phyloP scores from a whole-genome alignment of 2,888 invertebrate genomes.

The Cheilosia vulpina region DNA sequence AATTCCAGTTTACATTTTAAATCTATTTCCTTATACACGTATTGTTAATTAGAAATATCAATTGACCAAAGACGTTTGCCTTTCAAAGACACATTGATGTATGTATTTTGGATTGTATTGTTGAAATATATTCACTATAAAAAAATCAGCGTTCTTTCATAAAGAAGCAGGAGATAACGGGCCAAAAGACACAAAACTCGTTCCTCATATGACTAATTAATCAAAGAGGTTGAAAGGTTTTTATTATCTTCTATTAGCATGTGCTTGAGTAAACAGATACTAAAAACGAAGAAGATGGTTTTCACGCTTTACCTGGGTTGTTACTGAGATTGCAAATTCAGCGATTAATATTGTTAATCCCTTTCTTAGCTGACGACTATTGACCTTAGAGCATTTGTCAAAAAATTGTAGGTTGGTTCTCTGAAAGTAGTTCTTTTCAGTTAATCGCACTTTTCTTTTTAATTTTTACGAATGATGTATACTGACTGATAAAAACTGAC shows the following conservation, averaged over 20 bases:
- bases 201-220: constrained; percentile 7
- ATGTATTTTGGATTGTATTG: constrained; percentile 18
- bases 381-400: constrained; percentile 12
- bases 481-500: too few relatives aligned
- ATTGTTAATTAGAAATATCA: too few relatives aligned
- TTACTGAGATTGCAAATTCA: not conserved
- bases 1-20: too few relatives aligned
- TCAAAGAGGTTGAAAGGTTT: not conserved
- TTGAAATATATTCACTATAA: not conserved
- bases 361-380: not conserved
- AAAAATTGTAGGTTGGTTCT: not conserved
- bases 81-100: constrained; percentile 30
- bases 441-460: constrained; percentile 10
- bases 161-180: not conserved
- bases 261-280: not conserved
- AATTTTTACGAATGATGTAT: not conserved
- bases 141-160: not conserved
- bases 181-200: not conserved
- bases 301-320: constrained; percentile 26
- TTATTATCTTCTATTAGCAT: constrained; percentile 43
- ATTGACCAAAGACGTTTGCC: not conserved
- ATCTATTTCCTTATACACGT: too few relatives aligned
- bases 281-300: not conserved
- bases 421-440: not conserved
- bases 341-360: too few relatives aligned